Percentiles rank a stretch among this genome's conserved stretches.
These are phyloP conservation scores for Eublepharis macularius DNA, from an alignment of 2,113 vertebrate genomes.

Conservation along the genomic window DNA sequence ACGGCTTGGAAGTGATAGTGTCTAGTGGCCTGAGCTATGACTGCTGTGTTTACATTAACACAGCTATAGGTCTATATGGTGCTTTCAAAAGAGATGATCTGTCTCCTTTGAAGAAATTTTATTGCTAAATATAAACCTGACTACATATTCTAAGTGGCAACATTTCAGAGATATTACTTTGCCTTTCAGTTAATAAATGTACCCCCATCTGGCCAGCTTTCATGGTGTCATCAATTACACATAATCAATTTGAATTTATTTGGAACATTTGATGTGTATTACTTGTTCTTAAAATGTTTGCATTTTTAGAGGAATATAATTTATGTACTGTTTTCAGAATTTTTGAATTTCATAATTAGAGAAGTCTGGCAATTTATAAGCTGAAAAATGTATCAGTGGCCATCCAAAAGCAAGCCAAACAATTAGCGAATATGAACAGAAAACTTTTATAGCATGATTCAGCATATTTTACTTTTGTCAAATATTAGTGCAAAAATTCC, in stretches of 20 bases:
- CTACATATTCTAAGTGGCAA: not conserved
- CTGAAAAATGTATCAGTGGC: not conserved
- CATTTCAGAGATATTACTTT: not conserved
- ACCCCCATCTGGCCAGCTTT: constrained; percentile 1
- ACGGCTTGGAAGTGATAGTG: not conserved
- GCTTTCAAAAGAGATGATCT: not conserved
- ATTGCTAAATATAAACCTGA: not conserved
- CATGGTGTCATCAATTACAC: not conserved
- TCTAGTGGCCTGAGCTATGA: not conserved
- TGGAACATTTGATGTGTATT: not conserved
- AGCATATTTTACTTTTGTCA: too few species aligned
- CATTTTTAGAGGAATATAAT: not conserved
- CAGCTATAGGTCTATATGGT: not conserved
- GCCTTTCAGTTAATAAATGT: not conserved
- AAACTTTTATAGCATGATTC: not conserved
- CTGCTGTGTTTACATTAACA: not conserved
- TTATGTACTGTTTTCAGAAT: not conserved
- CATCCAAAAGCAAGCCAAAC: not conserved
- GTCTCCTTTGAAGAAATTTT: not conserved
- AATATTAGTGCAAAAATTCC: too few species aligned
- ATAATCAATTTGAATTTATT: not conserved
- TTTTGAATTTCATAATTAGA: not conserved
- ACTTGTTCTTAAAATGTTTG: not conserved
- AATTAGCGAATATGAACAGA: not conserved
- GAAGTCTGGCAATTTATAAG: not conserved